phyloP scores from a whole-genome alignment of 2,113 vertebrate genomes.

The Actenoides hombroni region DNA sequence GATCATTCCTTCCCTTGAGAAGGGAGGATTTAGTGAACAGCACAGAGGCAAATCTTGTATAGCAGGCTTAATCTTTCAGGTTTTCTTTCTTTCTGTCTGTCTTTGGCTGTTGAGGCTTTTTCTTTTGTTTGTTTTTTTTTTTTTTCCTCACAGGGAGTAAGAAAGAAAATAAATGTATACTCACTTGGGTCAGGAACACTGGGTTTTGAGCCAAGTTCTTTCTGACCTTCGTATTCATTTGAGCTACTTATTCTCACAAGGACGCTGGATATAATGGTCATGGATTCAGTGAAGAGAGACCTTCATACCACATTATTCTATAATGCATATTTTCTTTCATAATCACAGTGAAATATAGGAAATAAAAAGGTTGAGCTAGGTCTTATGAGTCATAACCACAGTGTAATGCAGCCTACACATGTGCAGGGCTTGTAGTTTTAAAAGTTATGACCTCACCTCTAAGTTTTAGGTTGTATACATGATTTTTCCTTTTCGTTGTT shows the following conservation, averaged over 20 bases:
- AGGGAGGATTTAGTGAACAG: constrained; percentile 8
- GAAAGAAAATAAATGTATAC: neutral
- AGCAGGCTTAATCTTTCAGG: neutral
- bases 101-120: neutral
- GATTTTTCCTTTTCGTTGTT: neutral
- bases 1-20: neutral
- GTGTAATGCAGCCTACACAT: neutral
- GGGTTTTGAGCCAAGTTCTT: constrained; percentile 3
- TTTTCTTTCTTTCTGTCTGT: neutral
- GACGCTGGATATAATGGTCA: neutral
- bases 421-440: neutral
- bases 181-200: neutral
- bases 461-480: neutral
- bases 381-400: constrained; percentile 8
- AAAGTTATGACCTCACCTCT: neutral
- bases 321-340: constrained; percentile 26
- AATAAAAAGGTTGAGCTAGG: constrained; percentile 18
- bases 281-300: neutral
- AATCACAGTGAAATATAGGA: constrained; percentile 17
- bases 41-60: neutral
- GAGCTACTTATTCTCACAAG: neutral
- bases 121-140: neutral
- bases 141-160: neutral
- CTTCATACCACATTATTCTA: neutral
- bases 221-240: neutral